A percentile compares a stretch with the other conserved stretches of the same genome.
These are phyloP conservation scores for Climacteris rufus DNA, from an alignment of 2,113 vertebrate species.

Conservation along the genomic window DNA sequence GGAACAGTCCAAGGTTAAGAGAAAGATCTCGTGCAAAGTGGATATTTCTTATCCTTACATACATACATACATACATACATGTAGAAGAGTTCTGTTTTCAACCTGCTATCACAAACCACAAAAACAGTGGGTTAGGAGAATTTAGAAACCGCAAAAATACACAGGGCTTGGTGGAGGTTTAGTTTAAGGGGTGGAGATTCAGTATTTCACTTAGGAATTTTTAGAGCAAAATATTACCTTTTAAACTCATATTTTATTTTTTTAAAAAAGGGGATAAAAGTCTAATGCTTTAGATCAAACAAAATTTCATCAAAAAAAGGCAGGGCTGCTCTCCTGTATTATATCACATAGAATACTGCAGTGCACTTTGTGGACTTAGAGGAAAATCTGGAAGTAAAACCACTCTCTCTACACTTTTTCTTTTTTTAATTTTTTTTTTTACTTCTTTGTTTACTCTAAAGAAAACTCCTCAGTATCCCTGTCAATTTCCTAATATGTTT, in stretches of 20 bases:
- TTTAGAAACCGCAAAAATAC: background rate
- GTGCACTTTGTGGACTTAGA: background rate
- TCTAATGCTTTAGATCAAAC: background rate
- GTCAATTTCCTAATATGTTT: background rate
- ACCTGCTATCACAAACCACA: background rate
- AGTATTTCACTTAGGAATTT: background rate
- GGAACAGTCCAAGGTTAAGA: background rate
- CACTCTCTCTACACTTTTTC: background rate
- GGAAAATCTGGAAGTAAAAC: background rate
- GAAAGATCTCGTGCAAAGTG: fast-evolving
- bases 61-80: fast-evolving
- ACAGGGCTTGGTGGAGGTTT: background rate
- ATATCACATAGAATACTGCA: background rate
- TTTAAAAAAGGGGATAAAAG: background rate
- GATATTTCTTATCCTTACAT: background rate
- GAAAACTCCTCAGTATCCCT: background rate
- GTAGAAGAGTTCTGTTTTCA: background rate
- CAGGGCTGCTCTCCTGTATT: background rate
- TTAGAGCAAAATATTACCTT: background rate
- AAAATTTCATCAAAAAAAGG: background rate
- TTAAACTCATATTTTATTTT: background rate
- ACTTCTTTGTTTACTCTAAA: background rate
- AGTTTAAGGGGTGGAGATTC: background rate
- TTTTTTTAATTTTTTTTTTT: background rate
- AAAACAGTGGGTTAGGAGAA: background rate